Percentiles rank a stretch among this genome's conserved stretches.
Conservation (phyloP, 1,140 invertebrate species). For the Eriosoma lanigerum region DNA sequence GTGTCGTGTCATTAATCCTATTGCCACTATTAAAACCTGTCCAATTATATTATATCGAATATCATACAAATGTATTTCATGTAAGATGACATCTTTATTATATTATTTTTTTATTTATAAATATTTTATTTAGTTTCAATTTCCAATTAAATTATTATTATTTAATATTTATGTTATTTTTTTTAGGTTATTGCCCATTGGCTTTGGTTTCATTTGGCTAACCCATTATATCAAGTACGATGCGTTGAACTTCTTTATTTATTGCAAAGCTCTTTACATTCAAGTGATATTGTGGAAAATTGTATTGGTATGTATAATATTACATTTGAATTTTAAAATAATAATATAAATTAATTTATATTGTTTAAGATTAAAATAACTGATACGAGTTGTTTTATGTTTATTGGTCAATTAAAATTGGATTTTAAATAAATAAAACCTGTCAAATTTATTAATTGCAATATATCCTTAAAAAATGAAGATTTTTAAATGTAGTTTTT, state of each 20-base stretch:
- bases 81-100: conserved; percentile 57
- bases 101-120: conserved; percentile 21
- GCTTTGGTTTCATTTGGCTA: conserved; percentile 70
- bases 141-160: neutral
- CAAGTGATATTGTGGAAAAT: conserved; percentile 67
- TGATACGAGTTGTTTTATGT: too few species aligned
- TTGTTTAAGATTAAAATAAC: too few species aligned
- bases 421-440: too few species aligned
- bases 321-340: too few species aligned
- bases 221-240: conserved; percentile 64
- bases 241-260: conserved; percentile 72
- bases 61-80: conserved; percentile 69
- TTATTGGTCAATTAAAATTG: too few species aligned
- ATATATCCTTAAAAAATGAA: too few species aligned
- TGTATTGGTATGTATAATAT: conserved; percentile 66
- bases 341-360: too few species aligned
- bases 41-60: conserved; percentile 67
- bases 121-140: neutral
- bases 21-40: conserved; percentile 68
- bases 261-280: conserved; percentile 69
- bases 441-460: too few species aligned
- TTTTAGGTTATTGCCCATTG: conserved; percentile 65
- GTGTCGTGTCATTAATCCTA: conserved; percentile 62
- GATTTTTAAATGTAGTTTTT: too few species aligned
- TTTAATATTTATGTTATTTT: too few species aligned